Evolutionary conservation across 1,140 invertebrate species (phyloP).

Genomic region (Melanaphis sacchari): DNA sequence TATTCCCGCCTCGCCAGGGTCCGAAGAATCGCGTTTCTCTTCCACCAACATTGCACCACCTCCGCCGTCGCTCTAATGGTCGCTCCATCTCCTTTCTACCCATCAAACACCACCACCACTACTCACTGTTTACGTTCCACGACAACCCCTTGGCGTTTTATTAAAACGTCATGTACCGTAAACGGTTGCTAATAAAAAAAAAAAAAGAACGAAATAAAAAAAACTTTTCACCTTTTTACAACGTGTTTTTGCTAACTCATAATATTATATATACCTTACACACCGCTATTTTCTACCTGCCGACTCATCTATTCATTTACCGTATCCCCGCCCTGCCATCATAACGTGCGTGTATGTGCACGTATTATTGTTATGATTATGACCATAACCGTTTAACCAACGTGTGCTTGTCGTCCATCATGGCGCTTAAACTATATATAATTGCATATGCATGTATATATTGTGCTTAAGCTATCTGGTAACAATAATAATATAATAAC

Average conservation of each 20-base stretch:
- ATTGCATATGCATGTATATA: background rate
- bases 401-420: slow-evolving; percentile 26
- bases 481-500: slow-evolving; percentile 8
- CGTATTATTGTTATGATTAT: slow-evolving; percentile 20
- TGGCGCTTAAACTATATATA: background rate
- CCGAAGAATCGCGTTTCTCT: slow-evolving; percentile 30
- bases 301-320: background rate
- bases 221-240: slow-evolving; percentile 35
- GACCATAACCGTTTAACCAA: background rate
- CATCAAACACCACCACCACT: background rate
- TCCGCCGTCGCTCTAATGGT: background rate
- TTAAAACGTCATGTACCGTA: slow-evolving; percentile 46
- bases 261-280: background rate
- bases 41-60: background rate
- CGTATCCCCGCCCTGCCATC: background rate
- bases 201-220: background rate
- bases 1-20: background rate
- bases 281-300: background rate
- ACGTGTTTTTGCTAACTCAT: background rate
- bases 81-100: background rate
- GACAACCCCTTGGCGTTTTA: slow-evolving; percentile 29
- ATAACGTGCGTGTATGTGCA: background rate
- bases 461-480: background rate
- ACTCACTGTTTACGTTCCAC: background rate
- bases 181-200: slow-evolving; percentile 21